phyloP scores from a whole-genome alignment of 2,888 invertebrate genomes.

The Smittia aterrima region DNA sequence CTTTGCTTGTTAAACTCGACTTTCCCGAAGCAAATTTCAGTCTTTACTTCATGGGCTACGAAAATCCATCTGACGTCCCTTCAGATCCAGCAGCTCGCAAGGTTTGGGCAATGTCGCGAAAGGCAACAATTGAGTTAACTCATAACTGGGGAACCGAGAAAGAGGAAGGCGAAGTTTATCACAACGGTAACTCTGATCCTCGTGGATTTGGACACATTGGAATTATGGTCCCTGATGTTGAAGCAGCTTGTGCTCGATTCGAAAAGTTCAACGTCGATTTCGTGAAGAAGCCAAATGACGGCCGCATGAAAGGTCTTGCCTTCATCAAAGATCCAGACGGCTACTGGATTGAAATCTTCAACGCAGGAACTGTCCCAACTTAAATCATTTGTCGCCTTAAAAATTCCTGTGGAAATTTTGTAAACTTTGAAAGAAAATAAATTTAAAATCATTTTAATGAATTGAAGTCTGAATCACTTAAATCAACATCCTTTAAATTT shows the following conservation, averaged over 20 bases:
- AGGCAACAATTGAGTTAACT: slow-evolving; percentile 86
- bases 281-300: slow-evolving; percentile 84
- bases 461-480: too few relatives aligned
- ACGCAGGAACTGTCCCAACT: slow-evolving; percentile 50
- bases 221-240: slow-evolving; percentile 83
- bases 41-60: slow-evolving; percentile 89
- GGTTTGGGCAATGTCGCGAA: slow-evolving; percentile 76
- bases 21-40: slow-evolving; percentile 88
- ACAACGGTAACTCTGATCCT: slow-evolving; percentile 80
- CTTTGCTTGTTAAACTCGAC: slow-evolving; percentile 80
- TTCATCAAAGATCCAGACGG: slow-evolving; percentile 96
- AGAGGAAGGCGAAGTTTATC: slow-evolving; percentile 73
- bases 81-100: slow-evolving; percentile 66
- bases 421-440: too few relatives aligned
- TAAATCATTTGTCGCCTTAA: background rate
- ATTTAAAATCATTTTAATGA: too few relatives aligned
- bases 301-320: slow-evolving; percentile 90
- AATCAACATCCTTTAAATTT: too few relatives aligned
- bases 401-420: too few relatives aligned
- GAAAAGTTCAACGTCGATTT: slow-evolving; percentile 84
- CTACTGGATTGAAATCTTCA: slow-evolving; percentile 93
- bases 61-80: slow-evolving; percentile 71
- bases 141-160: slow-evolving; percentile 96
- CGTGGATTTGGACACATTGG: slow-evolving; percentile 83
- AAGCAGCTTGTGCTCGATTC: slow-evolving; percentile 80